Conservation (phyloP, 2,113 vertebrate genomes). For the Melanocharis versteri region DNA sequence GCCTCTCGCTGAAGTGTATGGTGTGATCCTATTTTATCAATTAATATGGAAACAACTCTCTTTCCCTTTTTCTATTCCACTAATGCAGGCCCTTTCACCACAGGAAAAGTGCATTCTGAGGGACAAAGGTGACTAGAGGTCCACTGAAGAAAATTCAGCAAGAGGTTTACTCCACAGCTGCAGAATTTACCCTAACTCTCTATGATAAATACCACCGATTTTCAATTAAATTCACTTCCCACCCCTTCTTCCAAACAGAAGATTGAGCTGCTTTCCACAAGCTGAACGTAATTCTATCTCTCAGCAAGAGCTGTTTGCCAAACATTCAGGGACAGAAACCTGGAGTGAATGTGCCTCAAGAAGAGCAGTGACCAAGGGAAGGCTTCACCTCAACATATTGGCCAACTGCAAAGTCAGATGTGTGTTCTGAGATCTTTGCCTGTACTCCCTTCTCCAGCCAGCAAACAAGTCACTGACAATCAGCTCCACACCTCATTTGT, state of each 20-base stretch:
- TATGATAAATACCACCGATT: neutral
- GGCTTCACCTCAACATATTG: neutral
- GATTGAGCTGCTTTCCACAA: neutral
- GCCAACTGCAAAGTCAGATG: neutral
- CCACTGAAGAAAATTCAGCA: neutral
- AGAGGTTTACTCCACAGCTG: neutral
- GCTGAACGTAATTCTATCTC: neutral
- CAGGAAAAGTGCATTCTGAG: neutral
- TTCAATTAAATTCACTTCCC: neutral
- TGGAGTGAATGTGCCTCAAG: neutral
- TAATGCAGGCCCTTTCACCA: neutral
- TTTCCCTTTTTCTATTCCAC: neutral
- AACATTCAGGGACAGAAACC: neutral
- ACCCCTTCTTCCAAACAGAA: neutral
- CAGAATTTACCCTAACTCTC: neutral
- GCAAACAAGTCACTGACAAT: neutral
- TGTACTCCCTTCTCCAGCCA: neutral
- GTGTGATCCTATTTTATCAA: neutral
- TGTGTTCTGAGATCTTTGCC: neutral
- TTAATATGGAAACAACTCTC: neutral
- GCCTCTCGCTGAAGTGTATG: neutral
- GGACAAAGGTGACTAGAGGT: neutral
- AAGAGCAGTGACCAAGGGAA: neutral
- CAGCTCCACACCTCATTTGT: neutral
- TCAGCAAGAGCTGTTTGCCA: neutral